Base-by-base conservation (phyloP, 2,888 invertebrate species). In the Hanleya hanleyi region DNA sequence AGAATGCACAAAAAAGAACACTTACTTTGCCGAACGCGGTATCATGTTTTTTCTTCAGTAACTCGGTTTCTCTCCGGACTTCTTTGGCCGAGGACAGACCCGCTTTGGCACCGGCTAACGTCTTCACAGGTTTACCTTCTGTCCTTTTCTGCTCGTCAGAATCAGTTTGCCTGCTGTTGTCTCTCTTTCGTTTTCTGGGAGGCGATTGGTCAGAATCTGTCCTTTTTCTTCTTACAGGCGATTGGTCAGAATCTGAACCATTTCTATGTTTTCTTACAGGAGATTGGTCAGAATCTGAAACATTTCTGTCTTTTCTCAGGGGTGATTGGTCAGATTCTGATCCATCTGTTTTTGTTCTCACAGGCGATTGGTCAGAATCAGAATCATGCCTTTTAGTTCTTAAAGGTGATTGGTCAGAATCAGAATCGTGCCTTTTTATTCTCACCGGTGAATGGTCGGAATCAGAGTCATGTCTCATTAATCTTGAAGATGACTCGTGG, bases 31-130 rank as follows among this genome's bases (percentile, higher is more conserved):
- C 83, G 84, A 95, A 96, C 18, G 94, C 91, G 69, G 94, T 94
- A 2, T 94, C 93, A 89, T 98, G 97, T 74, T 93, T 93, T 72
- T 92, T 92, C 76, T 93, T 93, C 67, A 95, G 92, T 2, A 93
- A 92, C 33, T 93, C 92, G 26, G 94, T 94, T 90, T 98, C 97
- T 68, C 93, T 91, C 79, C 93, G 93, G 71, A 97, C 91, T 69
- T 95, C 94, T 81, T 91, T 92, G 0, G 96, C 96, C 85, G 95
- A 93, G 88, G 96, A 96, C 33, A 98, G 91, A 0, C 98, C 98
- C 0, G 97, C 96, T 83, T 92, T 93, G 89, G 96, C 96, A 0
- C 97, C 97, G 86, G 96, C 95, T 9, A 97, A 90, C 0, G 96
- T 97, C 89, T 93, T 94, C 36, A 77, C 73, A 62, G 81, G 81